A percentile compares a stretch with the other conserved stretches of the same genome.
Conservation (phyloP, 2,888 invertebrate genomes). For the Branchellion lobata region DNA sequence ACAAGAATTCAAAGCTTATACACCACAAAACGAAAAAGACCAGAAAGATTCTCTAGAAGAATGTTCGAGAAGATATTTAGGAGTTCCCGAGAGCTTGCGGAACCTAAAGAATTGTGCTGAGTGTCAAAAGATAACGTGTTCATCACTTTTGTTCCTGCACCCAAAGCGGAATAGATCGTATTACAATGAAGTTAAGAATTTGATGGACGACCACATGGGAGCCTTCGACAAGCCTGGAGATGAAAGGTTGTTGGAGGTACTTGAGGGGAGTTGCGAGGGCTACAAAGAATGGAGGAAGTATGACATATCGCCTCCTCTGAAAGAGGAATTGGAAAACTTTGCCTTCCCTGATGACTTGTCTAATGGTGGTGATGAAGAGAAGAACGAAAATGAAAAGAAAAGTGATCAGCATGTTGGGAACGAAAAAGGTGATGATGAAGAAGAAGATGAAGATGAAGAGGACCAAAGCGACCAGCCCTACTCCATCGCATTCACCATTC, state of each 20-base stretch:
- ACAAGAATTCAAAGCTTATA: too few species aligned
- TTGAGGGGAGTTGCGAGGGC: slow-evolving; percentile 6
- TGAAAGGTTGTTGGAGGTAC: background rate
- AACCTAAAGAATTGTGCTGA: background rate
- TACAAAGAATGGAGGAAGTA: slow-evolving; percentile 33
- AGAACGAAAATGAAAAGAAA: too few species aligned
- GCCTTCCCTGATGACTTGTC: background rate
- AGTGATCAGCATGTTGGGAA: too few species aligned
- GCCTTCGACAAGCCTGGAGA: background rate
- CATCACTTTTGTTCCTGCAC: background rate
- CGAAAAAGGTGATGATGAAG: too few species aligned
- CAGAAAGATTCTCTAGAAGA: too few species aligned
- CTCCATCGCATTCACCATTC: slow-evolving; percentile 34
- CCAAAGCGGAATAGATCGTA: slow-evolving; percentile 3
- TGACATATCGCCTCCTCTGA: background rate
- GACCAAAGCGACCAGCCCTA: too few species aligned
- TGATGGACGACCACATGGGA: background rate
- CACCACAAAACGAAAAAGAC: too few species aligned
- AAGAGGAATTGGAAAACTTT: background rate
- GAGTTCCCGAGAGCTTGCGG: slow-evolving; percentile 12
- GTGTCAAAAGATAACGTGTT: slow-evolving; percentile 21
- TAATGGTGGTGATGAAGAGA: too few species aligned
- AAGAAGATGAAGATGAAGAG: too few species aligned
- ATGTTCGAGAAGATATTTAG: background rate
- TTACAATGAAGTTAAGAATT: background rate